Evolutionary conservation across 2,797 vertebrate species (phyloP).

Genomic region (Acridotheres tristis): DNA sequence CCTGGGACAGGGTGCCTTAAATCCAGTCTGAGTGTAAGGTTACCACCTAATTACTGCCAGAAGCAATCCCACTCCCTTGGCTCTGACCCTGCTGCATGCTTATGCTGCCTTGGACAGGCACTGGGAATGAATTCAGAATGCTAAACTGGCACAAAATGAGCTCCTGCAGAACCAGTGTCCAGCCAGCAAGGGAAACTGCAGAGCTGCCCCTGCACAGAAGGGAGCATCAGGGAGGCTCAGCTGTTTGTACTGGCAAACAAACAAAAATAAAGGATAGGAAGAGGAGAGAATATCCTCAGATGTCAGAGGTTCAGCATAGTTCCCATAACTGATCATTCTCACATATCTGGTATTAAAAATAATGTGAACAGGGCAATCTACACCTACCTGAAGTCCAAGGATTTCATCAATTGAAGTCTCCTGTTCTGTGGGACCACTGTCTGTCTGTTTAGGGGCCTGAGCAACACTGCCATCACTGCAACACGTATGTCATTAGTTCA

Average conservation of each 20-base stretch:
- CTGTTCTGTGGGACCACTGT: slow-evolving; percentile 81
- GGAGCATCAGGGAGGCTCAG: neutral
- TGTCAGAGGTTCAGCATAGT: neutral
- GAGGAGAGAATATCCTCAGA: neutral
- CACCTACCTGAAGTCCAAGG: slow-evolving; percentile 90
- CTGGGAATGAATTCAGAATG: neutral
- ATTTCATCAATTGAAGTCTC: slow-evolving; percentile 98
- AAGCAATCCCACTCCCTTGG: neutral
- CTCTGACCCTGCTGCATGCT: neutral
- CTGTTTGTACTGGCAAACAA: neutral
- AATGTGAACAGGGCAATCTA: neutral
- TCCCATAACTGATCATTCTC: neutral
- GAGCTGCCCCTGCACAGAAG: neutral
- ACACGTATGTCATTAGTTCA: slow-evolving; percentile 38
- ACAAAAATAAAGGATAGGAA: neutral
- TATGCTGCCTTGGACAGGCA: neutral
- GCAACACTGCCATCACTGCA: slow-evolving; percentile 83
- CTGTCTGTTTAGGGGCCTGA: slow-evolving; percentile 82
- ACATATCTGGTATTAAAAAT: neutral
- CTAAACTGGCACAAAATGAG: neutral
- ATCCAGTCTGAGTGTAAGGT: neutral
- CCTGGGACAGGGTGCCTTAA: neutral
- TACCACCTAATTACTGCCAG: neutral
- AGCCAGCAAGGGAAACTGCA: neutral
- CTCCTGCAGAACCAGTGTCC: neutral